phyloP scores from a whole-genome alignment of 2,888 invertebrate species.

The Dolomedes plantarius region DNA sequence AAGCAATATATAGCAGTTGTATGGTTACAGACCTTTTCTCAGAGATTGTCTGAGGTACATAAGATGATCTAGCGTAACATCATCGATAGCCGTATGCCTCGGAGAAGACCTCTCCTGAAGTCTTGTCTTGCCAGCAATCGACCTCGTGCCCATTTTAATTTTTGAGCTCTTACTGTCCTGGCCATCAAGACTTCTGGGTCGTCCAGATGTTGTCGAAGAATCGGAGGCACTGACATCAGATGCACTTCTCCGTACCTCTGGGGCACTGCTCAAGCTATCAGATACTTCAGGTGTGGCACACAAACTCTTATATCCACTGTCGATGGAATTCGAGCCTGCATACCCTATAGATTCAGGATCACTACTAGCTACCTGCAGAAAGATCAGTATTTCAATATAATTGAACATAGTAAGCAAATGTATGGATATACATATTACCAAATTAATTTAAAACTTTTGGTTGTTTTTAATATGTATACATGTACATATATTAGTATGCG shows the following conservation, averaged over 20 bases:
- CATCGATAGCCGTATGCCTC: conserved; percentile 47
- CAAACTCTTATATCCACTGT: conserved; percentile 77
- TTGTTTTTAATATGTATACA: too few relatives aligned
- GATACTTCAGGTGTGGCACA: conserved; percentile 76
- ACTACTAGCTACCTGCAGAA: conserved; percentile 71
- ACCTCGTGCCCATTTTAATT: conserved; percentile 76
- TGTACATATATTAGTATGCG: too few relatives aligned
- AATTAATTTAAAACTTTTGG: too few relatives aligned
- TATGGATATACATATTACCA: too few relatives aligned
- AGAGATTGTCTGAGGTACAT: conserved; percentile 75
- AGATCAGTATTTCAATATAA: too few relatives aligned
- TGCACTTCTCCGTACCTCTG: conserved; percentile 70
- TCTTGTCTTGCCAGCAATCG: conserved; percentile 72
- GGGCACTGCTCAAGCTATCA: conserved; percentile 74
- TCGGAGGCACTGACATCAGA: conserved; percentile 64
- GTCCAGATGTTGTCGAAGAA: conserved; percentile 48
- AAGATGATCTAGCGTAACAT: conserved; percentile 74
- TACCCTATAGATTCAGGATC: conserved; percentile 76
- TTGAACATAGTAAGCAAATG: too few relatives aligned
- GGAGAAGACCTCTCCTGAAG: conserved; percentile 23
- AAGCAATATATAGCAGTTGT: too few relatives aligned
- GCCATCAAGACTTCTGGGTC: conserved; percentile 71
- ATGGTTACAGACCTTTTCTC: conserved; percentile 72
- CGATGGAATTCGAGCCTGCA: conserved; percentile 76
- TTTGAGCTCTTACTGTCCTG: conserved; percentile 61